phyloP scores from a whole-genome alignment of 2,888 invertebrate species.

The Megaustenia siamemsis region DNA sequence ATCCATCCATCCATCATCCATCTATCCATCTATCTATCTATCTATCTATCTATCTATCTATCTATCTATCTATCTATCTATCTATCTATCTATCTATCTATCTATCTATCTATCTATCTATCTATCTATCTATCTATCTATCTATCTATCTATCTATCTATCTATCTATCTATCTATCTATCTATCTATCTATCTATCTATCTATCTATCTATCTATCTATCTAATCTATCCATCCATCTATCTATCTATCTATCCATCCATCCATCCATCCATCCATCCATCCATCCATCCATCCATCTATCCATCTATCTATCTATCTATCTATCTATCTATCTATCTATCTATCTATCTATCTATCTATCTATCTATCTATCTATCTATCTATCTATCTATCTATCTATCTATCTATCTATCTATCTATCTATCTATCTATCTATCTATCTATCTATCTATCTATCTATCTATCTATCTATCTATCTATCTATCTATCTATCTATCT shows the following conservation, averaged over 20 bases:
- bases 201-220: not conserved
- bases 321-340: not conserved
- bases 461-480: not conserved
- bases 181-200: not conserved
- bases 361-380: not conserved
- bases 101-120: constrained; percentile 6
- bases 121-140: not conserved
- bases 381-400: not conserved
- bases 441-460: not conserved
- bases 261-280: too few species aligned
- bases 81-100: not conserved
- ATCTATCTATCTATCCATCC: too few species aligned
- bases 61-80: constrained; percentile 1
- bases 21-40: not conserved
- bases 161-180: not conserved
- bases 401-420: not conserved
- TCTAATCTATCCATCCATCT: too few species aligned
- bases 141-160: not conserved
- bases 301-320: too few species aligned
- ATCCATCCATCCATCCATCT: too few species aligned
- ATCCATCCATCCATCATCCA: not conserved
- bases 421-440: not conserved
- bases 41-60: not conserved
- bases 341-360: not conserved
- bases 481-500: not conserved